These are phyloP conservation scores for Drosophila demipolita DNA, from an alignment of 2,888 invertebrate genomes.

Conservation along the genomic window DNA sequence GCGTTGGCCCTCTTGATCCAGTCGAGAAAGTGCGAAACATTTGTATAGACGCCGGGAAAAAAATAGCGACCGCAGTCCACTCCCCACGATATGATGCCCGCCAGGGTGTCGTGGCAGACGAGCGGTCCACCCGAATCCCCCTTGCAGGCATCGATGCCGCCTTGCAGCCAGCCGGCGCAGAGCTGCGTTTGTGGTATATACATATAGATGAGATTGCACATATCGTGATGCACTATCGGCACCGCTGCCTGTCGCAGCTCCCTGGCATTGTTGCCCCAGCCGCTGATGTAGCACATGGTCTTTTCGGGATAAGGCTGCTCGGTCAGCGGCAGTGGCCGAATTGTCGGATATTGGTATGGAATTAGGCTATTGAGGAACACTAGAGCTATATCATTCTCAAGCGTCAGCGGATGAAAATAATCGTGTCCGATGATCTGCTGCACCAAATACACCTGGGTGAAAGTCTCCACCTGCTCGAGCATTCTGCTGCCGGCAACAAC, in stretches of 20 bases:
- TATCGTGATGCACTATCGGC: slow-evolving; percentile 38
- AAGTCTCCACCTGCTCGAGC: neutral
- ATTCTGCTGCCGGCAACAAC: slow-evolving; percentile 52
- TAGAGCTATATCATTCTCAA: slow-evolving; percentile 64
- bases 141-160: slow-evolving; percentile 58
- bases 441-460: slow-evolving; percentile 33
- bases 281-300: slow-evolving; percentile 51
- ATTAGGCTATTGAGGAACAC: slow-evolving; percentile 53
- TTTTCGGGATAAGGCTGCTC: neutral
- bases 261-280: slow-evolving; percentile 49
- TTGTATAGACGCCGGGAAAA: slow-evolving; percentile 54
- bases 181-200: slow-evolving; percentile 50
- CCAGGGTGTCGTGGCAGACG: slow-evolving; percentile 23
- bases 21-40: slow-evolving; percentile 25
- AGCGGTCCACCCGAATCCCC: slow-evolving; percentile 53
- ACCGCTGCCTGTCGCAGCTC: slow-evolving; percentile 41
- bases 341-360: slow-evolving; percentile 8
- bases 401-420: slow-evolving; percentile 6
- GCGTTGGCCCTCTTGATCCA: slow-evolving; percentile 36
- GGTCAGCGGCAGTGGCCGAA: slow-evolving; percentile 22
- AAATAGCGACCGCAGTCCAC: slow-evolving; percentile 40
- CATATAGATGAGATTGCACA: slow-evolving; percentile 49
- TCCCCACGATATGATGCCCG: slow-evolving; percentile 51
- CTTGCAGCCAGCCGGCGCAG: slow-evolving; percentile 61
- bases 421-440: slow-evolving; percentile 46